Base-by-base conservation (phyloP, 2,113 vertebrate genomes). In the Campylomormyrus numenius region DNA sequence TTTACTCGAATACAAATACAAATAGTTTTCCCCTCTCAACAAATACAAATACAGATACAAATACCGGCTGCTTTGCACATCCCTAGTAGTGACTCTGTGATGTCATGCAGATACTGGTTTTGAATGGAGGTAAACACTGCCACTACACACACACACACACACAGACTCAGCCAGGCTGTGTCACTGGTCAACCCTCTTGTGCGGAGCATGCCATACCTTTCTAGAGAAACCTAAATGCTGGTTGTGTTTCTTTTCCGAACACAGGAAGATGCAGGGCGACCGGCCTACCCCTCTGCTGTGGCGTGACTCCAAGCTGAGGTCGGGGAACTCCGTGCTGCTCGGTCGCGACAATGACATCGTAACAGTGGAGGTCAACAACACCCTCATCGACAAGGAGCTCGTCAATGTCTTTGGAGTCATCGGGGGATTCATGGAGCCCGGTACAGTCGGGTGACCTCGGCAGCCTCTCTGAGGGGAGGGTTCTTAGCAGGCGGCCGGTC, bases 361-460 rank as follows among this genome's bases (percentile, higher is more conserved):
- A 92, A 96, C 91, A 0, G 94, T 99, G 0, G 91, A 42, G 0
- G 97, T 99, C 70, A 97, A 94, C 92, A 99, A 97, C 1, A 24
- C 91, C 1, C 88, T 96, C 50, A 94, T 95, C 84, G 96, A 97
- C 91, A 96, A 49, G 84, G 96, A 94, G 93, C 95, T 99, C 89
- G 91, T 96, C 74, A 99, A 99, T 17, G 91, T 98, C 88, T 99
- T 99, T 66, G 98, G 97, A 31, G 96, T 96, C 89, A 94, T 99
- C 93, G 97, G 96, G 93, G 98, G 98, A 31, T 95, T 96, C 91
- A 92, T 94, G 48, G 98, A 99, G 88, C 96, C 97, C 92, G 98
- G 98, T 99, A 95, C 93, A 7, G 10, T 17, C 10, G 9, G 8
- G 21, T 42, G 49, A 15, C n/a, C 35, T 24, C 17, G 21, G 90